A percentile compares a stretch with the other conserved stretches of the same genome.
phyloP scores from a whole-genome alignment of 1,140 invertebrate genomes.

The Spodoptera litura region DNA sequence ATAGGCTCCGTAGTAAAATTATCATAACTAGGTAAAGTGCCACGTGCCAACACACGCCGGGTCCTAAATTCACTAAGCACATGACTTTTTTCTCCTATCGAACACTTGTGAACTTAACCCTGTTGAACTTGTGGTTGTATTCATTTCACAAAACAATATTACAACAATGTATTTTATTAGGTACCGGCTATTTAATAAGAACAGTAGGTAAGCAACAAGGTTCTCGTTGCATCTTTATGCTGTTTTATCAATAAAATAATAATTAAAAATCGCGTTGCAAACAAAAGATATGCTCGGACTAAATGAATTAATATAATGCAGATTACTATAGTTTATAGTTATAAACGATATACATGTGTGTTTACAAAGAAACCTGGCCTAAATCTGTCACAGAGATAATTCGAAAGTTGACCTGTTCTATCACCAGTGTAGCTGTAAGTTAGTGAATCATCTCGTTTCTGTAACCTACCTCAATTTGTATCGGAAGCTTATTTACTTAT shows the following conservation, averaged over 20 bases:
- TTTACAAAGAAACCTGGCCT: no score
- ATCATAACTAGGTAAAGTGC: constrained; percentile 67
- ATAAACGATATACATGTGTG: no score
- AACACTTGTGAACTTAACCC: background rate
- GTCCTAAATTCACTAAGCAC: background rate
- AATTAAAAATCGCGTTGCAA: no score
- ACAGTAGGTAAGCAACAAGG: background rate
- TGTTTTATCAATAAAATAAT: no score
- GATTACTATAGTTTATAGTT: no score
- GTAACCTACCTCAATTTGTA: constrained; percentile 29
- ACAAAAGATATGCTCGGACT: no score
- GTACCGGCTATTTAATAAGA: background rate
- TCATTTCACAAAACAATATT: background rate
- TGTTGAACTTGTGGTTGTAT: constrained; percentile 1
- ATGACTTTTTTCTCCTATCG: background rate
- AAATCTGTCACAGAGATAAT: no score
- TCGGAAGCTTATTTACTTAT: background rate
- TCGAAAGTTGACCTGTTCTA: no score
- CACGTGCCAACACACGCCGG: constrained; percentile 49
- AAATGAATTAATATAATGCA: no score
- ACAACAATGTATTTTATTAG: constrained; percentile 2
- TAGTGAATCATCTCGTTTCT: background rate
- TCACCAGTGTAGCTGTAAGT: no score
- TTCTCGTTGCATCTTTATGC: no score
- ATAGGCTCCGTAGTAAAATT: constrained; percentile 76